A percentile compares a stretch with the other conserved stretches of the same genome.
phyloP scores from a whole-genome alignment of 2,888 invertebrate genomes.

The Lordiphosa andalusiaca region DNA sequence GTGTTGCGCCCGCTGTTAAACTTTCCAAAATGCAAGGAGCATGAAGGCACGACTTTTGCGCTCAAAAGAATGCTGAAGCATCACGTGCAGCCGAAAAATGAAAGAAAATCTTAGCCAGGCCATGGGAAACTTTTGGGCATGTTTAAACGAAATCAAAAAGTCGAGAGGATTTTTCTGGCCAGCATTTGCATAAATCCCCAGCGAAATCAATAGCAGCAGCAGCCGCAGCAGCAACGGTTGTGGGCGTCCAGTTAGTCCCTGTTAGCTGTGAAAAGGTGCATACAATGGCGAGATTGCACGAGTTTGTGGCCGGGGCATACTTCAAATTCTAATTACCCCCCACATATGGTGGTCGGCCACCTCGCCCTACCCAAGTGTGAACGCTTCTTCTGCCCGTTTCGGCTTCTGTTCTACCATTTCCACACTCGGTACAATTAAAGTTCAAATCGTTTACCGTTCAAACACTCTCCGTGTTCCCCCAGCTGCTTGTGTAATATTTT shows the following conservation, averaged over 20 bases:
- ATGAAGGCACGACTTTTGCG: slow-evolving; percentile 42
- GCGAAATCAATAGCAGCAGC: slow-evolving; percentile 32
- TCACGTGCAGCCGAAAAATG: slow-evolving; percentile 21
- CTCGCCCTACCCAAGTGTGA: slow-evolving; percentile 6
- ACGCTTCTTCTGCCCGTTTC: background rate
- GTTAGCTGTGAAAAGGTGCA: slow-evolving; percentile 1
- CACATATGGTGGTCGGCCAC: background rate
- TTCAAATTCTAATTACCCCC: background rate
- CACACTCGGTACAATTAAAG: slow-evolving; percentile 10
- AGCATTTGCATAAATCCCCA: slow-evolving; percentile 52
- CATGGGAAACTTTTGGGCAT: slow-evolving; percentile 53
- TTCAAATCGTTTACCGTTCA: slow-evolving; percentile 15
- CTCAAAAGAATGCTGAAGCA: slow-evolving; percentile 30
- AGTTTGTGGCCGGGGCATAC: background rate
- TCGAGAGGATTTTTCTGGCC: slow-evolving; percentile 25
- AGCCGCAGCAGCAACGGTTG: slow-evolving; percentile 8
- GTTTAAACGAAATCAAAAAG: slow-evolving; percentile 30
- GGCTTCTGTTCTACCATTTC: slow-evolving; percentile 7
- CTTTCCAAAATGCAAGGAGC: slow-evolving; percentile 44
- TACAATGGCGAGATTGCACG: background rate
- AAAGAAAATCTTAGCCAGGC: slow-evolving; percentile 16
- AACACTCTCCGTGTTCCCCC: slow-evolving; percentile 5
- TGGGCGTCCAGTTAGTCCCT: background rate
- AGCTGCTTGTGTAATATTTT: slow-evolving; percentile 12
- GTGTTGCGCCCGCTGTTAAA: slow-evolving; percentile 8